Base-by-base conservation (phyloP, 2,888 invertebrate genomes). In the Bellardia pandia region DNA sequence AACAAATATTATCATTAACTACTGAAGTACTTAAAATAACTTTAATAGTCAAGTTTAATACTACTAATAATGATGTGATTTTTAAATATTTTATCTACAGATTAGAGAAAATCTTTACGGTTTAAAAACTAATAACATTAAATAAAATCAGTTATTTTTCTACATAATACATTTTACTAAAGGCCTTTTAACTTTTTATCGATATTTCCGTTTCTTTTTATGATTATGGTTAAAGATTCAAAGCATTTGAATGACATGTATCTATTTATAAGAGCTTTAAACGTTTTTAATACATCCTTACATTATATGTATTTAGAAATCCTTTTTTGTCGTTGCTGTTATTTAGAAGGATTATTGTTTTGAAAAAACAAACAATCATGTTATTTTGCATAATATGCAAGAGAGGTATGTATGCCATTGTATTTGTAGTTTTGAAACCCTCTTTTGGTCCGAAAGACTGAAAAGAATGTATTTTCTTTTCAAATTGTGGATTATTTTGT, bases 141-240 rank as follows among this genome's bases (percentile, higher is more conserved):
- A 69, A 48, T 11, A 7, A 69, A 51, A 69, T 33, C 14, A 3
- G 40, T 33, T 48, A 4, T 45, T 45, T 68, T 23, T 45, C 45
- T 51, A 37, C 45, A 37, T 40, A n/a, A 8, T 37, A 2, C 7
- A 23, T 30, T 58, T 45, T 42, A n/a, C 30, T 51, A 23, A 51
- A 51, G 37, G 5, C 53, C 53, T 42, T 77, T 77, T 14, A 33
- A 7, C 3, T 42, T 64, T 30, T 42, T 42, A 56, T 68, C n/a
- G n/a, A 48, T n/a, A 68, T 58, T 68, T 58, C 33, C 48, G 42
- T 58, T 79, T 37, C 6, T 14, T 48, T 69, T 58, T 45, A 58
- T 68, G 16, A 45, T 56, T 42, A 60, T 48, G 16, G 1, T 6
- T n/a, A 13, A 45, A 14, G n/a, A 66, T 66, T n/a, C 51, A 68